phyloP scores from a whole-genome alignment of 2,888 invertebrate genomes.

The Rhaphigaster nebulosa region DNA sequence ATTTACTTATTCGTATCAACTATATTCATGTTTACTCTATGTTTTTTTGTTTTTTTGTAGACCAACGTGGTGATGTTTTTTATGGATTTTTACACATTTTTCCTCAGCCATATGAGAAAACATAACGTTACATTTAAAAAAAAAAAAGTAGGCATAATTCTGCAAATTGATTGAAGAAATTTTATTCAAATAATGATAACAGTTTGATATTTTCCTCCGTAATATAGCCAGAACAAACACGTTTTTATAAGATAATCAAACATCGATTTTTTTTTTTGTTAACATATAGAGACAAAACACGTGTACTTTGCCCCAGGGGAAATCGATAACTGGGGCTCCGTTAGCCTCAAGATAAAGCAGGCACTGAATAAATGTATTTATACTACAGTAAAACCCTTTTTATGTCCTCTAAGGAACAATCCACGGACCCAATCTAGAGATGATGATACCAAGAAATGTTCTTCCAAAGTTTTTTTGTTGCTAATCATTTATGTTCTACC shows the following conservation, averaged over 20 bases:
- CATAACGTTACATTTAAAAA: too few species aligned
- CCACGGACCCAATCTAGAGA: not conserved
- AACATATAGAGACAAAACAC: not conserved
- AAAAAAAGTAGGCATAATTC: too few species aligned
- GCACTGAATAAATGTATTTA: conserved; percentile 8
- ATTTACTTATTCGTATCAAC: too few species aligned
- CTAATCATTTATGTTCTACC: too few species aligned
- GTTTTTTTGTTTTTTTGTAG: too few species aligned
- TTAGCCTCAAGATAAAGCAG: conserved; percentile 3
- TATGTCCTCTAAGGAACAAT: not conserved
- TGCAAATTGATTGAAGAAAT: too few species aligned
- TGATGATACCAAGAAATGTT: not conserved
- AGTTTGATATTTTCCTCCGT: not conserved
- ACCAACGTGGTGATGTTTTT: too few species aligned
- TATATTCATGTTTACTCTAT: too few species aligned
- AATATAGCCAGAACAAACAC: not conserved
- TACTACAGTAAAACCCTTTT: not conserved
- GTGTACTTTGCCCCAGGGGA: conserved; percentile 1
- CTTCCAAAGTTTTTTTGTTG: not conserved
- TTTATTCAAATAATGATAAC: not conserved
- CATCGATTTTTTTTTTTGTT: not conserved
- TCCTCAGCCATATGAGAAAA: too few species aligned
- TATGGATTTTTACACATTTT: too few species aligned
- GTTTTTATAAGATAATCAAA: not conserved
- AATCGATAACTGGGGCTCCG: conserved; percentile 9